phyloP scores from a whole-genome alignment of 1,140 invertebrate genomes.

The Drosophila baimaii region DNA sequence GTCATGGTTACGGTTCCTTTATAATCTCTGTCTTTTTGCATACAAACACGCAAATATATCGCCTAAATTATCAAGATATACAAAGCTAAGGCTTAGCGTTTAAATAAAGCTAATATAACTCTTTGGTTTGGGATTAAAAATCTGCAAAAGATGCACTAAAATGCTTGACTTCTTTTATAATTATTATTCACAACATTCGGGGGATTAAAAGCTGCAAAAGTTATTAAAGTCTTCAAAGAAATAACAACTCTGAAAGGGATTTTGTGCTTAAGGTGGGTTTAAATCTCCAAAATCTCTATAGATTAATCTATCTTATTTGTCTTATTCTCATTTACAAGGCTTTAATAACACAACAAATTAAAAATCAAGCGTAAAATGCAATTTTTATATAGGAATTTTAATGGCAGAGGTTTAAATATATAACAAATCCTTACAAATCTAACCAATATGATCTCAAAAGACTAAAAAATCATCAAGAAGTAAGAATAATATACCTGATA shows the following conservation, averaged over 20 bases:
- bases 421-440: not conserved
- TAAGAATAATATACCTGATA: too few species aligned
- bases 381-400: not conserved
- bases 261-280: not conserved
- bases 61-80: not conserved
- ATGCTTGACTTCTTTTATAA: not conserved
- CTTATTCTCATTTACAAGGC: not conserved
- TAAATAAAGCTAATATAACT: not conserved
- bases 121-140: not conserved
- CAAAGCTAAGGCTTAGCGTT: not conserved
- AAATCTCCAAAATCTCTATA: not conserved
- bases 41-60: constrained; percentile 4
- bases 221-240: too few species aligned
- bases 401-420: not conserved
- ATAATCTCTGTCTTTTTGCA: not conserved
- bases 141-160: not conserved
- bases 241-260: too few species aligned
- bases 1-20: not conserved
- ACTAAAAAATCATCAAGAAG: too few species aligned
- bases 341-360: not conserved
- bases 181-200: too few species aligned
- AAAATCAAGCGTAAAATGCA: not conserved
- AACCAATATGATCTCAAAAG: not conserved
- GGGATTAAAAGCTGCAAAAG: too few species aligned
- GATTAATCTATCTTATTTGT: not conserved